Conservation (phyloP, 2,888 invertebrate species). For the Oscheius sp. region DNA sequence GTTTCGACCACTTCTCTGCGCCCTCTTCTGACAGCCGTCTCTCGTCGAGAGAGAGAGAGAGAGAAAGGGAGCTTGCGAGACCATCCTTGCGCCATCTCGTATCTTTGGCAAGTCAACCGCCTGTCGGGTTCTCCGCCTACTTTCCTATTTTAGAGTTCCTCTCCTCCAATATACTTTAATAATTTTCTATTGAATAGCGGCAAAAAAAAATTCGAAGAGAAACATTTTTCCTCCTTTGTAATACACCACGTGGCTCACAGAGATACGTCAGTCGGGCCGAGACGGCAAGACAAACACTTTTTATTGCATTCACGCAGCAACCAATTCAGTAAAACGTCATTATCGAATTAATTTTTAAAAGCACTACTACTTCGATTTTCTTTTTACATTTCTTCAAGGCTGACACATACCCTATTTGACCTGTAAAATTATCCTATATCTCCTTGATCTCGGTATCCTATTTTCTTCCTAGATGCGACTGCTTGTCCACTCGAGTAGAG, state of each 20-base stretch:
- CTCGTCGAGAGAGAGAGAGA: background rate
- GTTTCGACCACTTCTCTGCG: background rate
- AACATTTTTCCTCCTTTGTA: no score
- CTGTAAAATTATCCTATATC: background rate
- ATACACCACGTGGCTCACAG: no score
- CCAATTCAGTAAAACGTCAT: no score
- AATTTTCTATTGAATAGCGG: background rate
- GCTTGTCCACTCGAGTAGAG: background rate
- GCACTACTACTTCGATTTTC: no score
- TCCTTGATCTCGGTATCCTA: background rate
- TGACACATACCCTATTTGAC: background rate
- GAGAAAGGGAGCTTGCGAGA: background rate
- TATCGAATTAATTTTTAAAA: no score
- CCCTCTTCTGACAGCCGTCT: conserved; percentile 11
- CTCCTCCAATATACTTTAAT: background rate
- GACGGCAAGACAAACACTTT: no score
- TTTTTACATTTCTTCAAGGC: background rate
- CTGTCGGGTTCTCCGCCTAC: background rate
- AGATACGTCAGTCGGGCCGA: no score
- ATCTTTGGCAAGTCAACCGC: background rate
- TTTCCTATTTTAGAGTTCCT: background rate
- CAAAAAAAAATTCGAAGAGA: no score
- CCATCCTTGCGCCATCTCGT: conserved; percentile 1
- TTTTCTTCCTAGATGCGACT: conserved; percentile 13
- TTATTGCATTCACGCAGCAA: no score